Conservation (phyloP, 2,888 invertebrate genomes). For the Agrotis clavis region DNA sequence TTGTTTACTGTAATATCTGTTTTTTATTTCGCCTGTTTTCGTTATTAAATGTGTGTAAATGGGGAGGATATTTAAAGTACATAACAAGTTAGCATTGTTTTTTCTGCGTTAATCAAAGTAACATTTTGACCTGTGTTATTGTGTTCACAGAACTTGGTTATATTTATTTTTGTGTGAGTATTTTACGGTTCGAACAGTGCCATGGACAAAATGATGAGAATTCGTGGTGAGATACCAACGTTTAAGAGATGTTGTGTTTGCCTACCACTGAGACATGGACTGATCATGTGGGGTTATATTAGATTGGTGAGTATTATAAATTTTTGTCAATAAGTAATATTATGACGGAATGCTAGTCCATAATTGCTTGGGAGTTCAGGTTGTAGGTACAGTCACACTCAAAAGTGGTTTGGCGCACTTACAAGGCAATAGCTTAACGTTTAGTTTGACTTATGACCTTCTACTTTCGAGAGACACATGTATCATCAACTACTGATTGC, state of each 20-base stretch:
- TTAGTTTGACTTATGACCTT: too few species aligned
- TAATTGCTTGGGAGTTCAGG: background rate
- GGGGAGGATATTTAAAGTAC: slow-evolving; percentile 5
- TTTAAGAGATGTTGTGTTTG: slow-evolving; percentile 47
- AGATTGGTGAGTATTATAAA: slow-evolving; percentile 37
- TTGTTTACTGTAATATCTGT: slow-evolving; percentile 5
- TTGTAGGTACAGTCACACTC: too few species aligned
- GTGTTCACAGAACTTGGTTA: background rate
- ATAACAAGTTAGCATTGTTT: background rate
- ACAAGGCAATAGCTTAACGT: too few species aligned
- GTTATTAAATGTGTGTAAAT: slow-evolving; percentile 15
- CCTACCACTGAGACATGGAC: slow-evolving; percentile 28
- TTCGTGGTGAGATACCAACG: slow-evolving; percentile 29
- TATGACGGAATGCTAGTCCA: background rate
- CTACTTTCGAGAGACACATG: too few species aligned
- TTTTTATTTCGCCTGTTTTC: slow-evolving; percentile 37
- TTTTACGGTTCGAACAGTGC: background rate
- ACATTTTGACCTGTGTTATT: background rate
- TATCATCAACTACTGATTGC: too few species aligned
- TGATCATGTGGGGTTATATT: slow-evolving; percentile 33
- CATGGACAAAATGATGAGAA: slow-evolving; percentile 11
- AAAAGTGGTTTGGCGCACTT: too few species aligned
- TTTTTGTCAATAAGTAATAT: background rate
- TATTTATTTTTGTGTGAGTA: background rate
- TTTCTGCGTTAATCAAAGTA: background rate